Conservation (phyloP, 1,140 invertebrate genomes). For the Drosophila ogumai region DNA sequence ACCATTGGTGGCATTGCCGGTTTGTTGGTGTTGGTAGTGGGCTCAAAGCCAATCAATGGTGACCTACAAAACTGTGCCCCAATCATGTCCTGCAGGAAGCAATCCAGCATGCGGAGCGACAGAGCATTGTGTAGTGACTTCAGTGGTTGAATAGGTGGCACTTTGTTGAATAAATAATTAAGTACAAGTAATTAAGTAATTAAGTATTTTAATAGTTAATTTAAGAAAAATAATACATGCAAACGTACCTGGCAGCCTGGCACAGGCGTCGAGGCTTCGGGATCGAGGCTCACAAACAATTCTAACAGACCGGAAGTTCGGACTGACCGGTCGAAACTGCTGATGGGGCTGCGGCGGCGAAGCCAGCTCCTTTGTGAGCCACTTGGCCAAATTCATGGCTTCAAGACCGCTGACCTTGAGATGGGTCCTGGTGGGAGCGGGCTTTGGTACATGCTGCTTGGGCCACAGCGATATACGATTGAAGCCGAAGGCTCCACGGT, state of each 20-base stretch:
- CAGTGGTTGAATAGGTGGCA: slow-evolving; percentile 96
- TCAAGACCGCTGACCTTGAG: slow-evolving; percentile 92
- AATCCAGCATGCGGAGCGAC: slow-evolving; percentile 94
- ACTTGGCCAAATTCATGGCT: slow-evolving; percentile 89
- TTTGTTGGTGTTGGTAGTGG: background rate
- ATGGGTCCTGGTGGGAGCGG: slow-evolving; percentile 88
- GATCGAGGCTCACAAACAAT: slow-evolving; percentile 87
- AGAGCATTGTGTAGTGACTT: slow-evolving; percentile 98
- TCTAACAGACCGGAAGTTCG: slow-evolving; percentile 84
- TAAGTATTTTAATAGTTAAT: no score
- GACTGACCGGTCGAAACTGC: slow-evolving; percentile 74
- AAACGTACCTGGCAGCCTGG: slow-evolving; percentile 83
- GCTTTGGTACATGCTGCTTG: slow-evolving; percentile 85
- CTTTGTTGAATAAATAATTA: slow-evolving; percentile 87
- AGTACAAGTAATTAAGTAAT: no score
- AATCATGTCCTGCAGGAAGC: slow-evolving; percentile 94
- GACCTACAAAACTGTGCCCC: slow-evolving; percentile 88
- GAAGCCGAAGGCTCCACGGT: slow-evolving; percentile 16
- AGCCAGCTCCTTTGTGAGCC: slow-evolving; percentile 89
- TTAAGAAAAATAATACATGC: no score
- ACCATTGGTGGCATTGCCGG: background rate
- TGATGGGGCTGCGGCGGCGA: slow-evolving; percentile 84
- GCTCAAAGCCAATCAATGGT: slow-evolving; percentile 87
- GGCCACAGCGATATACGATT: slow-evolving; percentile 49
- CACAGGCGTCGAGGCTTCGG: slow-evolving; percentile 85